Percentiles rank a stretch among this genome's conserved stretches.
phyloP scores from a whole-genome alignment of 2,888 invertebrate genomes.

The Merodon equestris region DNA sequence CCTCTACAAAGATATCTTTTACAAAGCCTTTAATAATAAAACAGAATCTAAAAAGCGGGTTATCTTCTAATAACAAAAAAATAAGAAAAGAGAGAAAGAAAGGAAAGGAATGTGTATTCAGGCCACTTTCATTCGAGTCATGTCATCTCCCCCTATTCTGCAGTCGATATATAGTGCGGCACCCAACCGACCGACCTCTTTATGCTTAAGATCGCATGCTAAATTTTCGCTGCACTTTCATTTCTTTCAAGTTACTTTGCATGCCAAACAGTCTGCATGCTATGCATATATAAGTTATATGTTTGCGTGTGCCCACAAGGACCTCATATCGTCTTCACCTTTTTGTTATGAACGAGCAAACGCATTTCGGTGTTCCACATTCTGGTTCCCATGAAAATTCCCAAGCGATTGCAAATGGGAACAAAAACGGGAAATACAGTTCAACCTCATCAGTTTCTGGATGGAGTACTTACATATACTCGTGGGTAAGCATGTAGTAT shows the following conservation, averaged over 20 bases:
- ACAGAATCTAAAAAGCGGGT: no score
- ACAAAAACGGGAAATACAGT: neutral
- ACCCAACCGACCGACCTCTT: slow-evolving; percentile 38
- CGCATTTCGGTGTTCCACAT: slow-evolving; percentile 53
- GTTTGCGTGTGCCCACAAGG: slow-evolving; percentile 40
- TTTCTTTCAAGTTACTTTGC: slow-evolving; percentile 51
- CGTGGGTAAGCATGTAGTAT: neutral
- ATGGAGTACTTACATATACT: no score
- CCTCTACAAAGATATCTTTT: slow-evolving; percentile 6
- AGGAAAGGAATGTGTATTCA: neutral
- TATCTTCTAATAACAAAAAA: no score
- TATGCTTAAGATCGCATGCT: slow-evolving; percentile 25
- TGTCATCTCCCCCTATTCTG: slow-evolving; percentile 2
- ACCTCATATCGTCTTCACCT: slow-evolving; percentile 43
- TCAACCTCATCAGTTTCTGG: slow-evolving; percentile 22
- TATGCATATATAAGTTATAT: no score
- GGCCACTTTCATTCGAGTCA: slow-evolving; percentile 8
- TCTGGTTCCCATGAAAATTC: slow-evolving; percentile 46
- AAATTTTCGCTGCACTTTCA: slow-evolving; percentile 44
- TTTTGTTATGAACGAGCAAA: slow-evolving; percentile 56
- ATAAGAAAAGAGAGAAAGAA: slow-evolving; percentile 13
- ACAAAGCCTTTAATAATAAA: no score
- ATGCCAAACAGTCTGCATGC: slow-evolving; percentile 29
- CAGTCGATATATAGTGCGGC: neutral
- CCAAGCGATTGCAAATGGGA: slow-evolving; percentile 31